Base-by-base conservation (phyloP, 2,113 vertebrate species). In the Sinocyclocheilus anophthalmus region DNA sequence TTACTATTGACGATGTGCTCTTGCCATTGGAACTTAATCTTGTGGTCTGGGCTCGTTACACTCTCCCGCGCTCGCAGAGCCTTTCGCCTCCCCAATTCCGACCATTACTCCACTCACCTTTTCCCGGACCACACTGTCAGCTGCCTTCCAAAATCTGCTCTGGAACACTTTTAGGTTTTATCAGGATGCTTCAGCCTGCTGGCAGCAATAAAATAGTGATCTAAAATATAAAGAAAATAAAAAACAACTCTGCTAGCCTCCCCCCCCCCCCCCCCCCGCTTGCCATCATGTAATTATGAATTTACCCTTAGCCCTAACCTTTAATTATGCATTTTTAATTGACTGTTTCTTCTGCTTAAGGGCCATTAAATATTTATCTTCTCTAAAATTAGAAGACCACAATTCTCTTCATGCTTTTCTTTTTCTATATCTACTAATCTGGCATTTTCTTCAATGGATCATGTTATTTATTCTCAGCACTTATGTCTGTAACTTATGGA, bases 301-400 rank as follows among this genome's bases (percentile, higher is more conserved):
- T n/a, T n/a, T n/a, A n/a, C n/a, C n/a, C n/a, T n/a, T n/a, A n/a
- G n/a, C n/a, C n/a, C 50, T 33, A 55, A 77, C 37, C 70, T 42
- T 73, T n/a, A 73, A 73, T 73, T n/a, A 73, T 45, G 37, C 20
- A 42, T 45, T 42, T 70, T 73, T n/a, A 73, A 73, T 42, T n/a
- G 33, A 11, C 10, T 4, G 70, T n/a, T 42, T 73, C 37, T 42
- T n/a, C 37, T 69, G 14, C 14, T 12, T 73, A 73, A 72, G 10
- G 4, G 20, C n/a, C 37, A 42, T 73, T 73, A 73, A 73, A 6
- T 73, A 73, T 73, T 9, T 6, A 73, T 73, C 4, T 73, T 42
- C 37, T 45, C 18, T 73, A 45, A 73, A 45, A 73, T 45, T 42
- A 42, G 37, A 73, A 42, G 18, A 42, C 10, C 20, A 13, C 37